Conservation (phyloP, 2,113 vertebrate genomes). For the Archocentrus centrarchus region DNA sequence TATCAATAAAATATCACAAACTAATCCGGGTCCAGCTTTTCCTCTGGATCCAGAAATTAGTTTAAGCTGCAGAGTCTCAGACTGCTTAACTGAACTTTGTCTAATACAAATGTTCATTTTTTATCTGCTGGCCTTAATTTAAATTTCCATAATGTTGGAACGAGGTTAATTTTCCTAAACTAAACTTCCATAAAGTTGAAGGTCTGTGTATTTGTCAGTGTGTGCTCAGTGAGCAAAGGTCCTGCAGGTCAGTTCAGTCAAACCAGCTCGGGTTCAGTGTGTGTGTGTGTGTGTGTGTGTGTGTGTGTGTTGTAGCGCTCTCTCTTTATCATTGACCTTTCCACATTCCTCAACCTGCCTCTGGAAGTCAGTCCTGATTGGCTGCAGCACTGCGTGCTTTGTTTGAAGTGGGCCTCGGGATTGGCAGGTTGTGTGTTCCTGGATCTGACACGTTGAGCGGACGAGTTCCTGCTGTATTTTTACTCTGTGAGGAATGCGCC, state of each 20-base stretch:
- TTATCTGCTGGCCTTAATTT: background rate
- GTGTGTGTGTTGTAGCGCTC: slow-evolving; percentile 10
- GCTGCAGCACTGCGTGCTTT: slow-evolving; percentile 61
- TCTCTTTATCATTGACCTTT: slow-evolving; percentile 70
- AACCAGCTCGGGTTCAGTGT: background rate
- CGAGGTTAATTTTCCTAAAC: background rate
- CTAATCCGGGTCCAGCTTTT: rapidly evolving
- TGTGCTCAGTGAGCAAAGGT: background rate
- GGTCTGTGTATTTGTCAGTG: background rate
- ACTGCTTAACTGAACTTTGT: too few relatives aligned
- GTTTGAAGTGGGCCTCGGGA: slow-evolving; percentile 66
- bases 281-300: background rate
- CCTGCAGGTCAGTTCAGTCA: slow-evolving; percentile 4
- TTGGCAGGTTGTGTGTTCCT: slow-evolving; percentile 58
- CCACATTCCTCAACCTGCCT: slow-evolving; percentile 73
- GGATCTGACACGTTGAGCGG: slow-evolving; percentile 36
- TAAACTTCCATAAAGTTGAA: background rate
- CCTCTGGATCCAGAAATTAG: background rate
- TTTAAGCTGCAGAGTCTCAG: too few relatives aligned
- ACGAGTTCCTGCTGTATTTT: slow-evolving; percentile 54
- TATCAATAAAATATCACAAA: background rate
- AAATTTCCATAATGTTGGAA: background rate
- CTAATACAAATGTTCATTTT: too few relatives aligned
- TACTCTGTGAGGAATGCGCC: slow-evolving; percentile 37
- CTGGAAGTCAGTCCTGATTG: slow-evolving; percentile 66